Evolutionary conservation across 2,113 vertebrate species (phyloP), one percentile per base, ranked within the genome.

Genomic region (Chionis minor): DNA sequence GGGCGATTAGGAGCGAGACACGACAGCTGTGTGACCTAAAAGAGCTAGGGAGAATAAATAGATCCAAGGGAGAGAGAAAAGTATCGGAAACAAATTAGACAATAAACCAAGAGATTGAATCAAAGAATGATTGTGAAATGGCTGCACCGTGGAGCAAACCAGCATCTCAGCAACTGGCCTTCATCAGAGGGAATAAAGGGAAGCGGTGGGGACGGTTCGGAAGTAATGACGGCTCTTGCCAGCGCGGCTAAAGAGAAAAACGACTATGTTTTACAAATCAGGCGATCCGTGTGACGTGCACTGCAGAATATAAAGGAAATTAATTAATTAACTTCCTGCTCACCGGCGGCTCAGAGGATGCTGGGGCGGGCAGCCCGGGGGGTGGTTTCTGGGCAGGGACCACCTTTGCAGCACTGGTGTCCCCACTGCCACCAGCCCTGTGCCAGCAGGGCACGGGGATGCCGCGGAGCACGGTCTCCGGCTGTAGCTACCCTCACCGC

Each of bases 1-100:
- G 4, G 42, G 24, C 1, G 0, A 79, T 24, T 15, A 67, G 56
- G 35, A 66, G 28, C 0, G 0, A 73, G 72, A 49, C 72, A 44
- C 5, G 2, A 78, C 1, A 4, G 78, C 61, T 59, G 71, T 6
- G 49, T 38, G 78, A 86, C 69, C 62, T 85, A 54, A 78, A 88
- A 82, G 71, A 75, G 49, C 38, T 67, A 59, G 70, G 58, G 14
- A 69, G 71, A 94, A 93, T 67, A 73, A 92, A 88, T 4, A 88
- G n/a, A 70, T 67, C 52, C 40, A 58, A 69, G n/a, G 10, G 24
- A 58, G 59, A 81, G 42, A 91, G 67, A 45, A 56, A 75, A 87
- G 24, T 47, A 83, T 18, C 38, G 81, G 81, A 89, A 81, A 62
- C 24, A 69, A 84, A 87, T 65, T 12, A n/a, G 79, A 58, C 33